A percentile compares a stretch with the other conserved stretches of the same genome.
phyloP scores from a whole-genome alignment of 2,888 invertebrate genomes.

The Eueremaeus valkanovi region DNA sequence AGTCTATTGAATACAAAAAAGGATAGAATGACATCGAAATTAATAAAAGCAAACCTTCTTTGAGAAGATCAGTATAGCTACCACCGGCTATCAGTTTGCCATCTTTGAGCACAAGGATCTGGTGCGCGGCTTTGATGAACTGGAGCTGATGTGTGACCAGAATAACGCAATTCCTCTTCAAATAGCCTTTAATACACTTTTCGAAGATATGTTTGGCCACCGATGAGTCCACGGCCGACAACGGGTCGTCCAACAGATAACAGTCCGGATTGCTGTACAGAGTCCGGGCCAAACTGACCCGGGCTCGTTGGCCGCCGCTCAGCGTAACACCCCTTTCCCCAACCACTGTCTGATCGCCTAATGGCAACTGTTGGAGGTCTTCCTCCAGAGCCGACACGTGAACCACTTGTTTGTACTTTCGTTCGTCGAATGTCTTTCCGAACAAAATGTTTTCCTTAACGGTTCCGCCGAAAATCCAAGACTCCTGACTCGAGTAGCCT shows the following conservation, averaged over 20 bases:
- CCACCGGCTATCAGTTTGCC: conserved; percentile 46
- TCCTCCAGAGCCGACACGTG: conserved; percentile 54
- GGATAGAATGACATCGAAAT: too few species aligned
- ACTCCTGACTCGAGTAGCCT: conserved; percentile 53
- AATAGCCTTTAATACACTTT: conserved; percentile 50
- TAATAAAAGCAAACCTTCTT: conserved; percentile 43
- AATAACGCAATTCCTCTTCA: conserved; percentile 53
- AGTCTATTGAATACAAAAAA: too few species aligned
- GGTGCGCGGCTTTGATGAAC: conserved; percentile 54
- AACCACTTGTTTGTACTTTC: conserved; percentile 57
- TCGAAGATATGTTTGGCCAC: conserved; percentile 56
- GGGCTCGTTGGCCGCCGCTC: conserved; percentile 58
- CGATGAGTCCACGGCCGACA: conserved; percentile 54
- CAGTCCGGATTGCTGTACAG: conserved; percentile 54
- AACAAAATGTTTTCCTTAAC: conserved; percentile 90
- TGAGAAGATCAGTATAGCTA: conserved; percentile 43
- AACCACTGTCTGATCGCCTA: conserved; percentile 57
- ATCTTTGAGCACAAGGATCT: conserved; percentile 54
- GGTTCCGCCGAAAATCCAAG: conserved; percentile 55
- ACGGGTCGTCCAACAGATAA: conserved; percentile 56
- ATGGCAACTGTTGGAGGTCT: conserved; percentile 55
- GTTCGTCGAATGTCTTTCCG: conserved; percentile 63
- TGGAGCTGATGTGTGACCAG: conserved; percentile 59
- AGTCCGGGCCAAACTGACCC: conserved; percentile 56
- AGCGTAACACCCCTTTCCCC: conserved; percentile 60